Percentiles rank a stretch among this genome's conserved stretches.
These are phyloP conservation scores for Eupithecia dodoneata DNA, from an alignment of 2,888 invertebrate genomes.

Conservation along the genomic window DNA sequence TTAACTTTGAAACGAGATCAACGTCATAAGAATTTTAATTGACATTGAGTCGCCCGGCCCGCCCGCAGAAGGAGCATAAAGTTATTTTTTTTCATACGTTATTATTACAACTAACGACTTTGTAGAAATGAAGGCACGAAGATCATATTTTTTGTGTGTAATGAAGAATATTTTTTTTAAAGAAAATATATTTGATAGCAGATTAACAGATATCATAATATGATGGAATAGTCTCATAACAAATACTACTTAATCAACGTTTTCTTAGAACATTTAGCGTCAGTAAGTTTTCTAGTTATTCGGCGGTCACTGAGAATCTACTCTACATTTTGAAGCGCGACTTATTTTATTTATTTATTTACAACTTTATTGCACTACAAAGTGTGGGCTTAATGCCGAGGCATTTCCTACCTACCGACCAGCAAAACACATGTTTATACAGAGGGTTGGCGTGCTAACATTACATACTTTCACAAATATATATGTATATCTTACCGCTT, in stretches of 20 bases:
- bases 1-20: constrained; percentile 69
- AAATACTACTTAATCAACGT: neutral
- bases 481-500: too few species aligned
- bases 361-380: too few species aligned
- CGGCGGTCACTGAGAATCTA: neutral
- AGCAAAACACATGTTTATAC: too few species aligned
- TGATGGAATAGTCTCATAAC: too few species aligned
- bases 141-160: constrained; percentile 45
- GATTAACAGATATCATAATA: too few species aligned
- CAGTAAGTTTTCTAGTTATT: neutral
- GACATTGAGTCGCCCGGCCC: constrained; percentile 58
- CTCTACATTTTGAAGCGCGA: neutral
- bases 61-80: neutral
- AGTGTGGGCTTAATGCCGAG: too few species aligned
- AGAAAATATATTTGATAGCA: too few species aligned
- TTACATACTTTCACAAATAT: too few species aligned
- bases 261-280: neutral
- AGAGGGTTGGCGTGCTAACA: too few species aligned
- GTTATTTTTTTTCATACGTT: neutral
- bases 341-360: neutral
- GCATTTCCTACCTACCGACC: too few species aligned
- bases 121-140: constrained; percentile 51
- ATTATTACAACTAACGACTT: constrained; percentile 9
- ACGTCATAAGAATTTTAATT: constrained; percentile 68
- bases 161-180: constrained; percentile 34